phyloP scores from a whole-genome alignment of 2,113 vertebrate genomes.

The Pelecanus crispus region DNA sequence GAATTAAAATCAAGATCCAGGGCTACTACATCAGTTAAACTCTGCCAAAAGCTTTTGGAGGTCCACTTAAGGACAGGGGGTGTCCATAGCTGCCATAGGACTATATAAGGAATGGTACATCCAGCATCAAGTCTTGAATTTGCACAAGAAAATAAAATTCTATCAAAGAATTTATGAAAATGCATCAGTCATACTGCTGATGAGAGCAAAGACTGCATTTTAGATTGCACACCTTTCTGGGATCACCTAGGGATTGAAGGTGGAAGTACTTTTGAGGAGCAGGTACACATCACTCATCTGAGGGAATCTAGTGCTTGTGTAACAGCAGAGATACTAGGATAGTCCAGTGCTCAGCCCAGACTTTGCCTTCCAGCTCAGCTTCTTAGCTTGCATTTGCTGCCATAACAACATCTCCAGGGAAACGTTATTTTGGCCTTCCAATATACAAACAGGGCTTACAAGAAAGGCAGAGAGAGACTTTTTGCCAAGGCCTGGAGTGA shows the following conservation, averaged over 20 bases:
- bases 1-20: neutral
- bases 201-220: neutral
- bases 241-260: neutral
- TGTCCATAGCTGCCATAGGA: neutral
- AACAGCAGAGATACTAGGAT: neutral
- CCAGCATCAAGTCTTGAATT: neutral
- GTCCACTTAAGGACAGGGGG: neutral
- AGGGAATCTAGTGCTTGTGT: neutral
- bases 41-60: neutral
- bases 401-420: neutral
- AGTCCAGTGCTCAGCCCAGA: neutral
- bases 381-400: neutral
- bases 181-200: neutral
- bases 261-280: neutral
- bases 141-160: neutral
- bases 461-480: neutral
- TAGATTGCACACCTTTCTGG: neutral
- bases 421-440: neutral
- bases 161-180: neutral
- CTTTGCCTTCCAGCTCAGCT: neutral
- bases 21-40: neutral
- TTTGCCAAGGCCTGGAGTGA: neutral
- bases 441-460: neutral
- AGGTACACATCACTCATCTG: neutral
- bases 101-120: neutral